Evolutionary conservation across 2,113 vertebrate genomes (phyloP), one percentile per base, ranked within the genome.

Genomic region (Pituophis catenifer): DNA sequence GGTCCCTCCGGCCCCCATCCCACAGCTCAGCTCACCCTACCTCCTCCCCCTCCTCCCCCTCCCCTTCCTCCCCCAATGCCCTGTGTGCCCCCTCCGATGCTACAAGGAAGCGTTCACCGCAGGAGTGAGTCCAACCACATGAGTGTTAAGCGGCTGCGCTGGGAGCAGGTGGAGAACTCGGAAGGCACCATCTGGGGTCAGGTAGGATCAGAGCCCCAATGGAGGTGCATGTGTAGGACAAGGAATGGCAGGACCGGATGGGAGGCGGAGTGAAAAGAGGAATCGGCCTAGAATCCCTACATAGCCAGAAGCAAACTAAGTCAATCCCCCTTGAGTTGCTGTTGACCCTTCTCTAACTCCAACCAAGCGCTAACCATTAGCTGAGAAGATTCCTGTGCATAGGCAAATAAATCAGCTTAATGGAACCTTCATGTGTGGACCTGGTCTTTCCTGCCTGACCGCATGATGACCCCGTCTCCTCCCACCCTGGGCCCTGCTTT

Each of bases 171-270:
- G 97, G 99, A 99, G 96, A 99, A 99, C 96, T 99, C 99, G 0
- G 99, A 99, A 95, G 99, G 99, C 70, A 99, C 99, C 59, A 99
- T 99, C 96, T 99, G 99, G 99, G 99, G 99, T 7, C 99, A 99
- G 98, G 99, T 99, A 96, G 24, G 97, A 90, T 38, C 26, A 19
- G 50, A 52, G 7, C 33, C 17, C 33, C n/a, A 19, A 81, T 1
- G 33, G 33, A 33, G 70, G 70, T 9, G 8, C 17, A 19, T 3
- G 70, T 2, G 12, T n/a, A n/a, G 62, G 26, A 65, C 26, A 2
- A 65, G 26, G 62, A 65, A n/a, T 5, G 62, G 26, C 62, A 13
- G 11, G 62, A n/a, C 12, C 3, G 0, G 29, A 12, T n/a, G 65
- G 29, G 65, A 70, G 65, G 29, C 0, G 12, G 65, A n/a, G 65